Base-by-base conservation (phyloP, 1,140 invertebrate genomes). In the honey bee (Apis mellifera) region DNA sequence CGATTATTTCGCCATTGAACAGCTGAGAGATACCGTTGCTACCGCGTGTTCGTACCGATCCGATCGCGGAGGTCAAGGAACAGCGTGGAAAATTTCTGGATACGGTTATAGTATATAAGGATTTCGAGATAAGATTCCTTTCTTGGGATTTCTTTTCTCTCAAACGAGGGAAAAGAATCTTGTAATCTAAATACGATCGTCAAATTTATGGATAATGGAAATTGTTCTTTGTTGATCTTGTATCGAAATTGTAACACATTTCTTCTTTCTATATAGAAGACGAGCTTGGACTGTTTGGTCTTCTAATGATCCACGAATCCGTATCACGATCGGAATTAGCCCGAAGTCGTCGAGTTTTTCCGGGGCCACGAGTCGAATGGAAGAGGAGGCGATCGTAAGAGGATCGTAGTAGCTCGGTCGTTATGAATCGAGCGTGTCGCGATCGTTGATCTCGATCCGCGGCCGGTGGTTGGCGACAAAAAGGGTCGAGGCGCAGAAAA, bases 401-500 rank as follows among this genome's bases (percentile, higher is more conserved):
- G 42, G 12, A 9, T 19, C 9, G 50, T 21, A 50, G 9, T 2
- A 0, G 2, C 32, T 9, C 21, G 57, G 26, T 59, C 72, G 72
- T 82, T 68, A 68, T 74, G 73, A 82, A 82, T 82, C 78, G 60
- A 55, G 72, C 70, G 50, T 86, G 48, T 79, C 60, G 57, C 66
- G 82, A 80, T 76, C 55, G 54, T 54, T 72, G 68, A 86, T 84
- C 72, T 50, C 66, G 60, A 80, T 76, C 54, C 65, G 70, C 60
- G 70, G 72, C 48, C 42, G 52, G 23, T 32, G 21, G 59, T 52
- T 78, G 19, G 81, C 71, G 65, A 55, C 71, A 84, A 88, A 88
- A 88, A 88, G 86, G 32, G 23, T 11, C 48, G 54, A 42, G 32
- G 1, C 60, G 71, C 82, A 76, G 86, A 88, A 87, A 88, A 84